Evolutionary conservation across 2,797 vertebrate genomes (phyloP).

Genomic region (Odontamblyopus rebecca): DNA sequence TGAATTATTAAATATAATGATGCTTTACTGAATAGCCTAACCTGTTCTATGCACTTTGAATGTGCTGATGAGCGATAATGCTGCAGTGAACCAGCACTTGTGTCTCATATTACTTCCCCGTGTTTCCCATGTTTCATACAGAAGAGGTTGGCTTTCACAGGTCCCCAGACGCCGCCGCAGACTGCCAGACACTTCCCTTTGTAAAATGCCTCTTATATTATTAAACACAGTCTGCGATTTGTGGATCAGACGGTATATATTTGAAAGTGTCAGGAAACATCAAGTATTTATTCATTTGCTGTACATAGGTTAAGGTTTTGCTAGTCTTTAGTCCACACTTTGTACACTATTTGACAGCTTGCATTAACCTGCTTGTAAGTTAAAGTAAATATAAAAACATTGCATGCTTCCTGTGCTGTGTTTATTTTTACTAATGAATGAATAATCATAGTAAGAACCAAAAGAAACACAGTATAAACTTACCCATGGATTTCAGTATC

Average conservation of each 20-base stretch:
- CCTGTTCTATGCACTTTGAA: neutral
- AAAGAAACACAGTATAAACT: too few relatives aligned
- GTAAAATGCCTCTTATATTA: conserved; percentile 25
- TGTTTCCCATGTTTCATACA: conserved; percentile 26
- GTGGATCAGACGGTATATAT: neutral
- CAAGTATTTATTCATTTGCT: neutral
- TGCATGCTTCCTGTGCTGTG: too few relatives aligned
- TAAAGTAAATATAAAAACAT: too few relatives aligned
- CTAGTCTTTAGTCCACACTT: neutral
- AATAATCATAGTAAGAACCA: too few relatives aligned
- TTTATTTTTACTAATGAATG: too few relatives aligned
- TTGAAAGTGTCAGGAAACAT: neutral
- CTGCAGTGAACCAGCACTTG: conserved; percentile 19
- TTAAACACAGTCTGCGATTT: conserved; percentile 15
- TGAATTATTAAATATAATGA: too few relatives aligned
- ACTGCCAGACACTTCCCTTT: conserved; percentile 21
- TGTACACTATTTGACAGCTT: too few relatives aligned
- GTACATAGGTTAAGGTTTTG: neutral
- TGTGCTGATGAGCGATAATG: conserved; percentile 38
- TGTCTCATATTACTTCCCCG: conserved; percentile 24
- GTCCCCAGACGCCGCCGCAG: conserved; percentile 10
- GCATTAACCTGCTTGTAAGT: too few relatives aligned
- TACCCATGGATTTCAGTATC: too few relatives aligned
- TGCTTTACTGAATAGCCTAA: too few relatives aligned
- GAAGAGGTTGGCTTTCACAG: conserved; percentile 17